These are phyloP conservation scores for Machimus rusticus DNA, from an alignment of 2,888 invertebrate genomes.

Conservation along the genomic window DNA sequence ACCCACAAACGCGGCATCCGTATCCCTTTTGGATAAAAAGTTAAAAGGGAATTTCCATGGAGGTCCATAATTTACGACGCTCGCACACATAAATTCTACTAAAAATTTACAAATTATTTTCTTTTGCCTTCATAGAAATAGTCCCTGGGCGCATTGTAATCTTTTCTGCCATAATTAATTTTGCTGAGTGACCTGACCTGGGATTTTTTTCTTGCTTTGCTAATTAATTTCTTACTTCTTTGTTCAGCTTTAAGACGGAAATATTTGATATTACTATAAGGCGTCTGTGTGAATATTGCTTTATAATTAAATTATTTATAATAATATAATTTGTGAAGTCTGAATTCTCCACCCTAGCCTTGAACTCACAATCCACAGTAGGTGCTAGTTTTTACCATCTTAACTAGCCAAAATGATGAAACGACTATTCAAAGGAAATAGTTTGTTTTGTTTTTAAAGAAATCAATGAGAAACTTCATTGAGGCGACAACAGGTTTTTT, in stretches of 20 bases:
- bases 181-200: neutral
- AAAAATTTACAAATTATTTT: constrained; percentile 1
- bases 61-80: neutral
- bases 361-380: no score
- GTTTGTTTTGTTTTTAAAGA: no score
- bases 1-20: neutral
- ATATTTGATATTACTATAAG: no score
- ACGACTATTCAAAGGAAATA: no score
- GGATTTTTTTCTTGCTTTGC: neutral
- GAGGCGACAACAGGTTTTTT: neutral
- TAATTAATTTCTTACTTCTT: neutral
- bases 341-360: no score
- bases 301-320: no score
- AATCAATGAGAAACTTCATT: no score
- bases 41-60: neutral
- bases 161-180: neutral
- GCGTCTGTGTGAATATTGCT: no score
- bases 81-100: neutral
- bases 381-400: no score
- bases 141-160: neutral
- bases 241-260: no score
- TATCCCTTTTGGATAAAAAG: neutral
- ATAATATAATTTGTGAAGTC: no score
- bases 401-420: no score
- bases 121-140: neutral